These are phyloP conservation scores for Sminthopsis crassicaudata DNA, from an alignment of 2,113 vertebrate species.

Conservation along the genomic window DNA sequence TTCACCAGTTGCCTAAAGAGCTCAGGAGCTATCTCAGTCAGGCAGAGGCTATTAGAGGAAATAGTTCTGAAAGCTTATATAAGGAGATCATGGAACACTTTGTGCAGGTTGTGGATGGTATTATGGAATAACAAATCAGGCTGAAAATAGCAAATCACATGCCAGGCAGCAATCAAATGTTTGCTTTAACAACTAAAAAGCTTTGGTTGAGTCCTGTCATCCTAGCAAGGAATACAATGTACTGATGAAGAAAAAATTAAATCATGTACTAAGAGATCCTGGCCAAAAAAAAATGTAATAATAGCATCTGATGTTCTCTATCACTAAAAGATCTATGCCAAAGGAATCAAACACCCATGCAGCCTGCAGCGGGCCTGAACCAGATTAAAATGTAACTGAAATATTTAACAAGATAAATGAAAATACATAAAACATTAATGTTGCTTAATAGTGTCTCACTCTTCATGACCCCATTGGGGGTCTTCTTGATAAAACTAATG, in stretches of 20 bases:
- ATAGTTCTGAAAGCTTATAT: neutral
- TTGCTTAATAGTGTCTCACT: neutral
- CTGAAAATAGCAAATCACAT: slow-evolving; percentile 27
- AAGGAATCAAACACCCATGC: neutral
- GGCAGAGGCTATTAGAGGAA: neutral
- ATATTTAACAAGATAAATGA: neutral
- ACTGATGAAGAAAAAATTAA: slow-evolving; percentile 41
- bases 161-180: slow-evolving; percentile 12
- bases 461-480: neutral
- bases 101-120: neutral
- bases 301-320: neutral
- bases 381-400: neutral
- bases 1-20: neutral
- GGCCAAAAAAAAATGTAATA: neutral
- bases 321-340: neutral
- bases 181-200: slow-evolving; percentile 30
- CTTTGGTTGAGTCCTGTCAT: slow-evolving; percentile 46
- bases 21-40: neutral
- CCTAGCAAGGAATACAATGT: slow-evolving; percentile 20
- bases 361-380: neutral
- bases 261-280: slow-evolving; percentile 25
- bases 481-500: neutral
- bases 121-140: slow-evolving; percentile 25
- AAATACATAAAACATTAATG: neutral
- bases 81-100: slow-evolving; percentile 38